Conservation (phyloP, 1,140 invertebrate species). For the Holcopasites calliopsidis region DNA sequence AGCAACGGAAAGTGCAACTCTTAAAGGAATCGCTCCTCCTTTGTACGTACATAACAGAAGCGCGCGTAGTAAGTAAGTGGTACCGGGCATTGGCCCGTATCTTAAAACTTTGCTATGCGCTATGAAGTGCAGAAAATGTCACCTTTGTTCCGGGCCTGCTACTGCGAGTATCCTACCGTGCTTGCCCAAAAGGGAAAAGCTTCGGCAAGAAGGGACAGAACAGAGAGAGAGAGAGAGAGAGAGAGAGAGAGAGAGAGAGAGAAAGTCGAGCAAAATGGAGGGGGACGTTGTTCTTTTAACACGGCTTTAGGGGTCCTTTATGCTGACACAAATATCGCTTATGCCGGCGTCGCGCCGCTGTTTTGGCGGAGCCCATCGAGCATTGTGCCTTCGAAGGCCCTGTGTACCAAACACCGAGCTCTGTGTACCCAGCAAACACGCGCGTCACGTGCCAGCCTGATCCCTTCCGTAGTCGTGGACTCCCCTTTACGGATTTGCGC, state of each 20-base stretch:
- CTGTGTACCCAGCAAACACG: conserved; percentile 78
- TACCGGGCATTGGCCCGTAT: neutral
- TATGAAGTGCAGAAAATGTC: neutral
- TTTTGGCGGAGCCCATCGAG: conserved; percentile 79
- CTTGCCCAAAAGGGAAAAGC: neutral
- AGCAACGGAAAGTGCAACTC: neutral
- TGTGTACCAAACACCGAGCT: conserved; percentile 74
- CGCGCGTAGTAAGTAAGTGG: neutral
- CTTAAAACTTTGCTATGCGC: neutral
- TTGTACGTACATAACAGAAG: neutral
- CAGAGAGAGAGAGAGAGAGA: conserved; percentile 1
- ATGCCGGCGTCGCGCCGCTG: conserved; percentile 76
- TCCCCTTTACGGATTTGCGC: conserved; percentile 69
- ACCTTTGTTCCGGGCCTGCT: neutral
- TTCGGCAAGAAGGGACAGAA: too few species aligned
- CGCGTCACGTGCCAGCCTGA: conserved; percentile 73
- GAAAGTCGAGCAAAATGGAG: neutral
- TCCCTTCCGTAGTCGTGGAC: conserved; percentile 57
- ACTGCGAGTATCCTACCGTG: neutral
- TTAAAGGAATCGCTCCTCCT: neutral
- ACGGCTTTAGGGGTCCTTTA: conserved; percentile 74
- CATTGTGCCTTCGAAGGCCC: conserved; percentile 73
- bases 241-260: neutral
- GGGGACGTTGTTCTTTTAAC: conserved; percentile 74
- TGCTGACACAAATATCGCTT: conserved; percentile 80